Base-by-base conservation (phyloP, 37 sponge, comb jelly and placozoan species). In the Theonella swinhoei region DNA sequence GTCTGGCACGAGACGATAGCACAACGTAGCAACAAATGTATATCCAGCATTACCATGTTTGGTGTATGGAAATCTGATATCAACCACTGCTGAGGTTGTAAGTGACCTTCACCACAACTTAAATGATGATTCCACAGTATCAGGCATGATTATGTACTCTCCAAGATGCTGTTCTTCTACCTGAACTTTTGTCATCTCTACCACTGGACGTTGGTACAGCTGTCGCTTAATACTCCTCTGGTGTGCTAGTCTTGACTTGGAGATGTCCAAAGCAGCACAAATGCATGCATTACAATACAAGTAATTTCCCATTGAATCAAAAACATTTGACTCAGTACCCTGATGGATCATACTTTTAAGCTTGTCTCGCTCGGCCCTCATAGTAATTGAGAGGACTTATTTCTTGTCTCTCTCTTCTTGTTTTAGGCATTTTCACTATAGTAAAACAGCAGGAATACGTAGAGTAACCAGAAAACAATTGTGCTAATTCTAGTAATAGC, bases 231-330 rank as follows among this genome's bases (percentile, higher is more conserved):
- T 64, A 38, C 33, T 78, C 14, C 79, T 38, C 38, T 37, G 67
- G 4, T 41, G 37, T 33, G 67, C 63, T 4, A 78, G 79, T 22
- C 79, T 40, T 14, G 20, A 4, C 1, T 29, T 23, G 25, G 67
- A 78, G 4, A 78, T 38, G 4, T 39, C 47, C 28, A 78, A 29
- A 22, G 47, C 25, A 29, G 30, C 31, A 5, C 42, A 8, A 3
- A 68, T 68, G 32, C 70, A 39, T 37, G 7, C 28, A 20, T 11
- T 31, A 43, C 83, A 83, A 26, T 39, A 83, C 24, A 83, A 37
- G 69, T 83, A 83, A 76, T 83, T 83, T 29, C 76, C 84, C 75
- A 75, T 37, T 58, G 25, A 2, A 36, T 83, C 84, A 75, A 67
- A 83, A 9, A 74, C 34, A 54, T 83, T 83, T 4, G 28, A 9